Evolutionary conservation across 2,888 invertebrate species (phyloP).

Genomic region (Furcula furcula): DNA sequence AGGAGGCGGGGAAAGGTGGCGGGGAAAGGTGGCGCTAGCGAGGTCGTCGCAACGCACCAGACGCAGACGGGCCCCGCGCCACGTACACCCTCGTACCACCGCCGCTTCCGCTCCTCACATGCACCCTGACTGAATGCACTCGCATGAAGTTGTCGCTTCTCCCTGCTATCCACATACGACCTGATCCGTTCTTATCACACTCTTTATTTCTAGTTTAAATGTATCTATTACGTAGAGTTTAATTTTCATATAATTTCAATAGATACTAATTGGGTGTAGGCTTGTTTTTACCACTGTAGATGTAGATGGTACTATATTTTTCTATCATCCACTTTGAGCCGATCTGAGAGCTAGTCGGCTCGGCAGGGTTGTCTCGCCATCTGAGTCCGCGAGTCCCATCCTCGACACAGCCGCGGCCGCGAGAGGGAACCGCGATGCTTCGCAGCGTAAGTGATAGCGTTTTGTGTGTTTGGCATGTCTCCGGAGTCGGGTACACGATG

Average conservation of each 20-base stretch:
- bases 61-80: conserved; percentile 52
- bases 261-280: neutral
- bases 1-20: conserved; percentile 77
- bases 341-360: conserved; percentile 45
- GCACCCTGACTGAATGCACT: conserved; percentile 22
- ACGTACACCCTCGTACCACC: conserved; percentile 59
- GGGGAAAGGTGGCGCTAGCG: conserved; percentile 66
- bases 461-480: conserved; percentile 82
- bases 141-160: conserved; percentile 28
- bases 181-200: conserved; percentile 4
- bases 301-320: conserved; percentile 68
- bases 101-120: conserved; percentile 39
- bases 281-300: conserved; percentile 15
- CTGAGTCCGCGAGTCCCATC: conserved; percentile 46
- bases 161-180: conserved; percentile 5
- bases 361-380: conserved; percentile 45
- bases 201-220: too few relatives aligned
- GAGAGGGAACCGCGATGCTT: conserved; percentile 59
- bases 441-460: conserved; percentile 82
- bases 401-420: conserved; percentile 47
- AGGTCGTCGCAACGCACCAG: conserved; percentile 62
- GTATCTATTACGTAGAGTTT: conserved; percentile 1
- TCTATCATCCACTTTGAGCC: conserved; percentile 60
- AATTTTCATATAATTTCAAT: conserved; percentile 6
- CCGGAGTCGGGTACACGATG: conserved; percentile 98